These are phyloP conservation scores for Equus quagga DNA, from an alignment of 2,113 vertebrate species.

Conservation along the genomic window DNA sequence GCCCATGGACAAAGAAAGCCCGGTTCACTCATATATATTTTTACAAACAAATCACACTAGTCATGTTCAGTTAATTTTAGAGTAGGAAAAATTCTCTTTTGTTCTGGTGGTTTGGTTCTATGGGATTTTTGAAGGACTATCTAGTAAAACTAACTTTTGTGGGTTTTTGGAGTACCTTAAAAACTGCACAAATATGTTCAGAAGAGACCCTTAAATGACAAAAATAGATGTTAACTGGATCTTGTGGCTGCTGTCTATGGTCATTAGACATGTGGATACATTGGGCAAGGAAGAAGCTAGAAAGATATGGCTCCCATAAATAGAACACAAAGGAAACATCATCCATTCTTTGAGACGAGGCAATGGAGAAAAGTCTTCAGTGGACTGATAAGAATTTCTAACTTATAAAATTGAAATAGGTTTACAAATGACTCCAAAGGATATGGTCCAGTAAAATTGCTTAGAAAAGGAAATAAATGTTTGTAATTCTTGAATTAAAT, in stretches of 20 bases:
- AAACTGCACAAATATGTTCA: background rate
- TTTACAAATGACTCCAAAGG: constrained; percentile 42
- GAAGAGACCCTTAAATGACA: background rate
- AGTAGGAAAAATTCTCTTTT: background rate
- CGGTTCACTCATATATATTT: background rate
- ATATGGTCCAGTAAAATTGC: background rate
- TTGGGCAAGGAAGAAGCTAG: background rate
- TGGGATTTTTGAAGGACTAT: background rate
- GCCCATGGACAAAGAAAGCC: background rate
- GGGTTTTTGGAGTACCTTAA: background rate
- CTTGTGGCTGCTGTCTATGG: background rate
- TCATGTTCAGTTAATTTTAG: background rate
- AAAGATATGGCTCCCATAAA: background rate
- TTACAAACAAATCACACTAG: background rate
- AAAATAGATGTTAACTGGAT: background rate
- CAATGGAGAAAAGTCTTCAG: background rate
- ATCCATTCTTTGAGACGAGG: background rate
- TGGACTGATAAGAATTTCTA: background rate
- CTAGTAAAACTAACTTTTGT: background rate
- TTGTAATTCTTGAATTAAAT: constrained; percentile 19
- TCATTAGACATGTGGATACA: background rate
- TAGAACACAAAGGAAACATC: background rate
- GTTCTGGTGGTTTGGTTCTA: background rate
- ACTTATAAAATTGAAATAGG: background rate
- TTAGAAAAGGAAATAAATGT: constrained; percentile 38